Conservation (phyloP, 2,888 invertebrate species). For the Abscondita cerata region DNA sequence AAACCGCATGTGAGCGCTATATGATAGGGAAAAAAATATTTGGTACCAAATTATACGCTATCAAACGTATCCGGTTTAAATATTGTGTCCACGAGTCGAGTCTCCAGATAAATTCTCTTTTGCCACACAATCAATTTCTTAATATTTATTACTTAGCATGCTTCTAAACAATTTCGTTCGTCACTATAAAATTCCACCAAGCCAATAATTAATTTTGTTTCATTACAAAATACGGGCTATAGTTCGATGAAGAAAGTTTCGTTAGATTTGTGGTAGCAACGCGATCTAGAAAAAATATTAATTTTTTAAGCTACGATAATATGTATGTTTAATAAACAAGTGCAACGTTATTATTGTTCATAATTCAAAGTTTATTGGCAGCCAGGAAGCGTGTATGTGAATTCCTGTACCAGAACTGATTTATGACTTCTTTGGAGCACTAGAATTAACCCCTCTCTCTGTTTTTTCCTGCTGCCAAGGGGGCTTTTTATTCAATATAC, state of each 20-base stretch:
- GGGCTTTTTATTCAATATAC: slow-evolving; percentile 42
- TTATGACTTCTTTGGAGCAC: slow-evolving; percentile 39
- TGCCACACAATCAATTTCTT: slow-evolving; percentile 21
- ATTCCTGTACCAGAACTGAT: slow-evolving; percentile 39
- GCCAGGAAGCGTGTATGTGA: slow-evolving; percentile 38
- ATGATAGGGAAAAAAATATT: slow-evolving; percentile 20
- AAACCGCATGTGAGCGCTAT: slow-evolving; percentile 23
- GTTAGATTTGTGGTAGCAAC: slow-evolving; percentile 2
- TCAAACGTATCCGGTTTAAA: slow-evolving; percentile 28
- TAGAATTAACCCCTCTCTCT: slow-evolving; percentile 40
- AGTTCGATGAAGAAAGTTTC: not conserved
- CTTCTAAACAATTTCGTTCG: slow-evolving; percentile 12
- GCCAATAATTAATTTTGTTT: slow-evolving; percentile 13
- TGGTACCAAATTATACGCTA: slow-evolving; percentile 28
- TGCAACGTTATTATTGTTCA: slow-evolving; percentile 30
- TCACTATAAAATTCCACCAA: slow-evolving; percentile 5
- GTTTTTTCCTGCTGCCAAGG: slow-evolving; percentile 21
- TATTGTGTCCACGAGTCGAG: slow-evolving; percentile 30
- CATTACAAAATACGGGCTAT: not conserved
- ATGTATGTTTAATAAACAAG: slow-evolving; percentile 14
- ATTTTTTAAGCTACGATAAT: slow-evolving; percentile 11
- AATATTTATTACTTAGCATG: slow-evolving; percentile 17
- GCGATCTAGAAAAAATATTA: slow-evolving; percentile 3
- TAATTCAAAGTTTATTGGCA: slow-evolving; percentile 37
- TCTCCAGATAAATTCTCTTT: slow-evolving; percentile 21